phyloP scores from a whole-genome alignment of 2,888 invertebrate genomes.

The Amblyjoppa fuscipennis region DNA sequence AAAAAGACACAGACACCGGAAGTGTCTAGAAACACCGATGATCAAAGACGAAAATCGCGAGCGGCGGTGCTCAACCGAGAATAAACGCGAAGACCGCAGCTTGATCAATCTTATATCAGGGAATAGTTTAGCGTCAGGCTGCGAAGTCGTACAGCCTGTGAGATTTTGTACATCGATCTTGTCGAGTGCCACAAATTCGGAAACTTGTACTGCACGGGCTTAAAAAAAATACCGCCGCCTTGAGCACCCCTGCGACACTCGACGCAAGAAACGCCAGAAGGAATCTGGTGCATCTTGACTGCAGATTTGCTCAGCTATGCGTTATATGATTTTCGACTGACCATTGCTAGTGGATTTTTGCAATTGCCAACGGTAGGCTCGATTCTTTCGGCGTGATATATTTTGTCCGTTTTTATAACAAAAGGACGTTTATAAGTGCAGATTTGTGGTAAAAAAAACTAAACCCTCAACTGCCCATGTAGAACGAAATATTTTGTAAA shows the following conservation, averaged over 20 bases:
- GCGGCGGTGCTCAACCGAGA: constrained; percentile 37
- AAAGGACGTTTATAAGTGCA: too few species aligned
- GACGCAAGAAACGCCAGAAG: constrained; percentile 46
- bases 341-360: too few species aligned
- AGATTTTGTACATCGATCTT: constrained; percentile 35
- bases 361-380: too few species aligned
- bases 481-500: too few species aligned
- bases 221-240: constrained; percentile 15
- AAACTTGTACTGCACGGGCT: background rate
- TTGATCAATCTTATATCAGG: constrained; percentile 35
- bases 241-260: constrained; percentile 50
- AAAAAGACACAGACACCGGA: constrained; percentile 40
- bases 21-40: constrained; percentile 54
- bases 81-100: constrained; percentile 45
- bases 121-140: constrained; percentile 34
- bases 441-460: too few species aligned
- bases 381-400: too few species aligned
- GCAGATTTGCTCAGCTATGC: too few species aligned
- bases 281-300: background rate
- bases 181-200: constrained; percentile 31
- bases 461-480: too few species aligned
- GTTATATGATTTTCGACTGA: too few species aligned
- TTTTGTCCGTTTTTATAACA: too few species aligned
- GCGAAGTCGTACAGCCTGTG: constrained; percentile 33
- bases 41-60: constrained; percentile 31